phyloP scores from a whole-genome alignment of 2,888 invertebrate species.

The Platycheirus albimanus region DNA sequence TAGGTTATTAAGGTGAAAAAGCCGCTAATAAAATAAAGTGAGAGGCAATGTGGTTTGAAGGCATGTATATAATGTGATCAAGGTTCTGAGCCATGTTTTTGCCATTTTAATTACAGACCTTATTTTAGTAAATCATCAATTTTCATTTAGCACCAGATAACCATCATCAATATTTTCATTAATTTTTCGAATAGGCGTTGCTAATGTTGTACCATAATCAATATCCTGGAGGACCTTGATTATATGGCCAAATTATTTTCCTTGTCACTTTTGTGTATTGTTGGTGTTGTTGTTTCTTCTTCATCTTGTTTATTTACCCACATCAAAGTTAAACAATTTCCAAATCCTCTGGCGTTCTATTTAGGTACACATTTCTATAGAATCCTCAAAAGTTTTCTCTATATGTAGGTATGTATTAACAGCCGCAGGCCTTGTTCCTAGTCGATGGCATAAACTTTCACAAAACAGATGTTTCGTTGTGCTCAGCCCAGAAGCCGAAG shows the following conservation, averaged over 20 bases:
- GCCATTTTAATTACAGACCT: constrained; percentile 38
- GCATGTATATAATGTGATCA: too few species aligned
- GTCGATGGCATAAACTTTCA: constrained; percentile 36
- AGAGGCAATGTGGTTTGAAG: constrained; percentile 15
- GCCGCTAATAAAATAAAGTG: constrained; percentile 37
- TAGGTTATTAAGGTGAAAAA: constrained; percentile 21
- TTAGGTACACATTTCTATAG: neutral
- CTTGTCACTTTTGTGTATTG: constrained; percentile 1
- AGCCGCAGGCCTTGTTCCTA: constrained; percentile 39
- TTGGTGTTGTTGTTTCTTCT: neutral
- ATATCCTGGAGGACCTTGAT: neutral
- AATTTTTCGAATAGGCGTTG: constrained; percentile 32
- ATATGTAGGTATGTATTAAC: neutral
- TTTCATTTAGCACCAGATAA: constrained; percentile 35
- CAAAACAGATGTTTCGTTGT: constrained; percentile 50
- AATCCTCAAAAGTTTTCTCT: constrained; percentile 27
- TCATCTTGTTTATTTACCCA: constrained; percentile 27
- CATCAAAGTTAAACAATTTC: constrained; percentile 40
- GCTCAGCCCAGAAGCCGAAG: too few species aligned
- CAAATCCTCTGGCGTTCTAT: constrained; percentile 12
- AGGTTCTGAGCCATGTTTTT: neutral
- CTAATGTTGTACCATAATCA: constrained; percentile 4
- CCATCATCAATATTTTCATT: constrained; percentile 28
- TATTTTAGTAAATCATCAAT: constrained; percentile 26
- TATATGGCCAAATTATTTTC: constrained; percentile 9